Percentiles rank a stretch among this genome's conserved stretches.
These are phyloP conservation scores for Schrankia costaestrigalis DNA, from an alignment of 2,888 invertebrate genomes.

Conservation along the genomic window DNA sequence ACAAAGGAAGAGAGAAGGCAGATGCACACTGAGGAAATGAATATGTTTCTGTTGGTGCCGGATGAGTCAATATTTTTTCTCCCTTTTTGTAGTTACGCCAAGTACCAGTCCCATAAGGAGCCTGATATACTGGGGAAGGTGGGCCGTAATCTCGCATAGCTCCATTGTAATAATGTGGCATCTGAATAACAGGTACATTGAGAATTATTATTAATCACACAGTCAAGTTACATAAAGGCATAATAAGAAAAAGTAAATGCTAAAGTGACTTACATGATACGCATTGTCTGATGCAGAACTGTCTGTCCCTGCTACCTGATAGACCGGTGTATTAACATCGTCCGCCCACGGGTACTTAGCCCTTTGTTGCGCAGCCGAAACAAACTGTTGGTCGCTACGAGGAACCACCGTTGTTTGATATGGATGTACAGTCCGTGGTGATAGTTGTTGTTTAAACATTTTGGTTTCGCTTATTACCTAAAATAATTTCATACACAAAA, in stretches of 20 bases:
- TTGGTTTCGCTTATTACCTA: constrained; percentile 35
- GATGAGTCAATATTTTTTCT: constrained; percentile 45
- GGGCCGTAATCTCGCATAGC: constrained; percentile 60
- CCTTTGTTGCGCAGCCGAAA: constrained; percentile 70
- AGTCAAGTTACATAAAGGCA: neutral
- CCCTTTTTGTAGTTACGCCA: constrained; percentile 61
- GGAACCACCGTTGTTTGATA: constrained; percentile 76
- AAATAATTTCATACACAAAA: constrained; percentile 21
- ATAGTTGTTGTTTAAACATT: constrained; percentile 76
- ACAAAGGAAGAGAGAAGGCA: constrained; percentile 67
- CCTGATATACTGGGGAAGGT: constrained; percentile 73
- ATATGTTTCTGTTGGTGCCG: constrained; percentile 48
- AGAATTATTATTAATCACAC: neutral
- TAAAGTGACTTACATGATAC: constrained; percentile 57
- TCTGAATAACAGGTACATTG: constrained; percentile 40
- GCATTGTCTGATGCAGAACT: constrained; percentile 75
- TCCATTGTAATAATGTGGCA: constrained; percentile 65
- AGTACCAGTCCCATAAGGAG: constrained; percentile 66
- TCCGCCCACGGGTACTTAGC: constrained; percentile 75
- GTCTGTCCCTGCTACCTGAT: constrained; percentile 69
- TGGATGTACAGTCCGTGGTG: constrained; percentile 71
- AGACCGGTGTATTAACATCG: constrained; percentile 59
- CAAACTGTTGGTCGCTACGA: constrained; percentile 68
- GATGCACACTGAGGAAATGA: constrained; percentile 69
- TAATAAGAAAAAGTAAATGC: neutral